Percentiles rank a stretch among this genome's conserved stretches.
These are phyloP conservation scores for Scaptomyza caliginosa DNA, from an alignment of 2,888 invertebrate species.

Conservation along the genomic window DNA sequence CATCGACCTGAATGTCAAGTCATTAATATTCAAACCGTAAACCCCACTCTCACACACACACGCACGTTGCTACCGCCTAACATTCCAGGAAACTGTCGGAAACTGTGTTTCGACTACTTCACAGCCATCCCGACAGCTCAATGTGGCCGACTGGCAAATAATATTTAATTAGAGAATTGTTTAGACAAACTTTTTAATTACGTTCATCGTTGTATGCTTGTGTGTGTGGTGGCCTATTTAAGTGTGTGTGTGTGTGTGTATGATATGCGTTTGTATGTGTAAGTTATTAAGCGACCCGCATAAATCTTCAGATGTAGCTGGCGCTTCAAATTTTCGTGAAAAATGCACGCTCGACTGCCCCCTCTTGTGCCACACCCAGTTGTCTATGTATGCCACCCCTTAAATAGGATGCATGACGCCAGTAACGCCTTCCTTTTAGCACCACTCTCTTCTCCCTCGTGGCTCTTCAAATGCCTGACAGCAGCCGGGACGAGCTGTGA, in stretches of 20 bases:
- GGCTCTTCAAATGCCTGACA: conserved; percentile 44
- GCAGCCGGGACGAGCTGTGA: conserved; percentile 53
- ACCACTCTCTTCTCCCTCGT: not conserved
- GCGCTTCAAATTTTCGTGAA: conserved; percentile 43
- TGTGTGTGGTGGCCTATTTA: no score
- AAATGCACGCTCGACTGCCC: conserved; percentile 50
- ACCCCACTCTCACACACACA: not conserved
- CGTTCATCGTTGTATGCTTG: conserved; percentile 30
- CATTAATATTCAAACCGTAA: conserved; percentile 71
- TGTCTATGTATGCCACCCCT: conserved; percentile 15
- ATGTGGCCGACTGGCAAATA: conserved; percentile 65
- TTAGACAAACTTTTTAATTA: conserved; percentile 77
- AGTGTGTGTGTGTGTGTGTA: conserved; percentile 7
- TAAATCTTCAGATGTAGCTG: conserved; percentile 62
- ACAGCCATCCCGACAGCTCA: conserved; percentile 54
- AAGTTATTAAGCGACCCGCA: conserved; percentile 62
- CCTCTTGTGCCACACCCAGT: conserved; percentile 31
- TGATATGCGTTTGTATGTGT: conserved; percentile 12
- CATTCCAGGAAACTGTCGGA: conserved; percentile 27
- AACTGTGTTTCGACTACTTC: conserved; percentile 44
- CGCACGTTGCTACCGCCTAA: not conserved
- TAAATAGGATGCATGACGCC: conserved; percentile 29
- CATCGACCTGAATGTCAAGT: conserved; percentile 63
- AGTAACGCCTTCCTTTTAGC: not conserved
- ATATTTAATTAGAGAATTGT: conserved; percentile 79